Percentiles rank a stretch among this genome's conserved stretches.
Evolutionary conservation across 2,797 vertebrate genomes (phyloP).

Genomic region (Enteromius treurensis): DNA sequence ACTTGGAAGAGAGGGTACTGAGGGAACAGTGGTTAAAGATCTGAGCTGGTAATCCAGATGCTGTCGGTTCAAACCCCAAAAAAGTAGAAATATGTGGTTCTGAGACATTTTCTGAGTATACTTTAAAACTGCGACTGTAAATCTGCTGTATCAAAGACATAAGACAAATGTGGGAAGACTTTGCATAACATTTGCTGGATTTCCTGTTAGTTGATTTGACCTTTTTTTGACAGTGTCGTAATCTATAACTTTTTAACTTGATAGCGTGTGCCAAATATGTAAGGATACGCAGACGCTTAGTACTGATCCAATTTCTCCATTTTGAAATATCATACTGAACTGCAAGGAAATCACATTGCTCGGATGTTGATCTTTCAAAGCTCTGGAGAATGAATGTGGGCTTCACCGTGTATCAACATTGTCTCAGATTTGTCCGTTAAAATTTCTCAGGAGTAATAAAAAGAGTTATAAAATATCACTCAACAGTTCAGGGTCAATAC

Average conservation of each 20-base stretch:
- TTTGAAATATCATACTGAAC: neutral
- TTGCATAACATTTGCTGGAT: neutral
- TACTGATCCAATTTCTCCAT: slow-evolving; percentile 2
- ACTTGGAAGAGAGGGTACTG: neutral
- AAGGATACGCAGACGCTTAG: neutral
- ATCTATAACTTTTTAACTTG: slow-evolving; percentile 38
- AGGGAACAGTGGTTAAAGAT: neutral
- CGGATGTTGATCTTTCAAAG: neutral
- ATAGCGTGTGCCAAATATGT: slow-evolving; percentile 1
- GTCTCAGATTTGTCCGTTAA: neutral
- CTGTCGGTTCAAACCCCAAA: neutral
- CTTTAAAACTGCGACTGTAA: neutral
- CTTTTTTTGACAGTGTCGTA: neutral
- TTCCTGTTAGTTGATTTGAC: slow-evolving; percentile 2
- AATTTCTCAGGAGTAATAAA: neutral
- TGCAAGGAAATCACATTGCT: slow-evolving; percentile 1
- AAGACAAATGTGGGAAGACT: neutral
- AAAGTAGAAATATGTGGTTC: neutral
- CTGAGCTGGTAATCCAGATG: neutral
- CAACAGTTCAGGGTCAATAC: neutral
- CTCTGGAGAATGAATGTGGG: slow-evolving; percentile 6
- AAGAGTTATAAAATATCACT: neutral
- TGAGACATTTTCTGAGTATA: neutral
- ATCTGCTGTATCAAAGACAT: neutral
- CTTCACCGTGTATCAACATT: neutral